phyloP scores from a whole-genome alignment of 2,797 vertebrate genomes.

The Hapalemur alaotrensis region DNA sequence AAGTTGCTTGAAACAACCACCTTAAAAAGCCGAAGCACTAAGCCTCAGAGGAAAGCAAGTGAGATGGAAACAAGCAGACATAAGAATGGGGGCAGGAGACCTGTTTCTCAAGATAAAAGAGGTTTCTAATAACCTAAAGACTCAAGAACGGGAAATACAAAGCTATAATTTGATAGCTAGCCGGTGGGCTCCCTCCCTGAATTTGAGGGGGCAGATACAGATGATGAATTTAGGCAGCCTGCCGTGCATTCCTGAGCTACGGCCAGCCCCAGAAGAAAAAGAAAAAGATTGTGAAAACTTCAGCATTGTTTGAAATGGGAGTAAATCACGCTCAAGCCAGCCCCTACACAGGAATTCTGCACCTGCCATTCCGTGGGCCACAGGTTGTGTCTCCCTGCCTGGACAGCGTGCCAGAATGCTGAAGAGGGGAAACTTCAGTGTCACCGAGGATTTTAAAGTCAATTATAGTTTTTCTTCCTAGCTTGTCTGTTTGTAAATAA shows the following conservation, averaged over 20 bases:
- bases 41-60: constrained; percentile 67
- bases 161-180: constrained; percentile 58
- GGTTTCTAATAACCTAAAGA: constrained; percentile 66
- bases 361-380: neutral
- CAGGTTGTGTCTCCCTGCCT: constrained; percentile 44
- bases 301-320: constrained; percentile 87
- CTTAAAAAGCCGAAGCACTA: neutral
- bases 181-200: neutral
- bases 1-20: neutral
- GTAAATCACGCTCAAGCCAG: constrained; percentile 85
- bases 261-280: constrained; percentile 90
- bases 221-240: constrained; percentile 87
- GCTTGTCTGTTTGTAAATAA: constrained; percentile 78
- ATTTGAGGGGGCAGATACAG: constrained; percentile 68
- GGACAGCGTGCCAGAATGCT: constrained; percentile 63
- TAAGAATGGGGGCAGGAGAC: constrained; percentile 64
- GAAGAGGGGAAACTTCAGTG: constrained; percentile 78
- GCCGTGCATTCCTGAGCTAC: constrained; percentile 93
- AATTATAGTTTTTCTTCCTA: constrained; percentile 74
- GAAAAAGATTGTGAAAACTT: constrained; percentile 83
- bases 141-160: constrained; percentile 70
- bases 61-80: neutral
- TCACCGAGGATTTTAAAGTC: constrained; percentile 74
- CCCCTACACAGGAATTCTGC: constrained; percentile 39
- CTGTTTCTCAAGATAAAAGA: constrained; percentile 65